phyloP scores from a whole-genome alignment of 1,140 invertebrate genomes.

The Nasonia vitripennis region DNA sequence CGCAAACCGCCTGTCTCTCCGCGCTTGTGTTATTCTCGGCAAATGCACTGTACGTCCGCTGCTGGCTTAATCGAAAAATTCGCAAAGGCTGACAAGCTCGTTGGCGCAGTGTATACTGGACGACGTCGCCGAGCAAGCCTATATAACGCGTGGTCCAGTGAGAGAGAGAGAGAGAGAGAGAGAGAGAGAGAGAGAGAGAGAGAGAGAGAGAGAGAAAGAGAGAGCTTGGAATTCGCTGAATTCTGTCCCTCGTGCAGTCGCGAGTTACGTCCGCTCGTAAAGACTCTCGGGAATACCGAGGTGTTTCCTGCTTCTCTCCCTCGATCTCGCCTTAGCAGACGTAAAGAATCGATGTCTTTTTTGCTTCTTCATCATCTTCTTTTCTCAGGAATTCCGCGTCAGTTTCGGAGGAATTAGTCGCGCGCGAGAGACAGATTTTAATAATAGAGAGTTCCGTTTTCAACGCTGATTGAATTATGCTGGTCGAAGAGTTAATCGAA shows the following conservation, averaged over 20 bases:
- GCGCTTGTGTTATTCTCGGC: conserved; percentile 14
- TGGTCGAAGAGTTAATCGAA: neutral
- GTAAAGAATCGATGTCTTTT: neutral
- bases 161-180: no score
- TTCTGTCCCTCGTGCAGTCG: neutral
- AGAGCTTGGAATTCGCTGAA: conserved; percentile 1
- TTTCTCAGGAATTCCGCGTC: neutral
- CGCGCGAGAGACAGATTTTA: neutral
- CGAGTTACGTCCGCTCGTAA: conserved; percentile 18
- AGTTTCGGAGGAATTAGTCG: no score
- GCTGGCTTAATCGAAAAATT: neutral
- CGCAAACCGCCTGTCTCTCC: neutral
- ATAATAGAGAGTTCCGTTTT: neutral
- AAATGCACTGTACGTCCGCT: neutral
- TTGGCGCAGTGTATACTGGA: neutral
- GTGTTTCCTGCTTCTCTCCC: neutral
- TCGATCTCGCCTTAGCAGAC: neutral
- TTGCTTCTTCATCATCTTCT: neutral
- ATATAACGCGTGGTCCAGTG: neutral
- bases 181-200: no score
- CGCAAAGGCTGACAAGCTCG: neutral
- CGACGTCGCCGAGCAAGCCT: neutral
- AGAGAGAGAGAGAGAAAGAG: no score
- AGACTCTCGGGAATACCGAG: conserved; percentile 21
- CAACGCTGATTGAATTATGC: neutral